phyloP scores from a whole-genome alignment of 2,888 invertebrate genomes.

The Quadroppia sp. region DNA sequence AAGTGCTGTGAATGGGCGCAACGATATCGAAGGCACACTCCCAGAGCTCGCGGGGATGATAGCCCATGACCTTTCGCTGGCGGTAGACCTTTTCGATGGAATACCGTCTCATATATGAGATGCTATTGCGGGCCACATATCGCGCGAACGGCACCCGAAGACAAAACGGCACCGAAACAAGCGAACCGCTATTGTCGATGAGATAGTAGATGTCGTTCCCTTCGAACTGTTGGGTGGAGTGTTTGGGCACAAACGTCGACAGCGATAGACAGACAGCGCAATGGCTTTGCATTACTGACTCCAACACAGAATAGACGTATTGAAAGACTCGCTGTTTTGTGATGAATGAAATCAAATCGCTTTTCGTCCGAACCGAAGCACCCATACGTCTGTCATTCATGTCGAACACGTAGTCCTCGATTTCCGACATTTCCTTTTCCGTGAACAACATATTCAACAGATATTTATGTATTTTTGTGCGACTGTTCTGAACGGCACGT shows the following conservation, averaged over 20 bases:
- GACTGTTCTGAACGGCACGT: slow-evolving; percentile 73
- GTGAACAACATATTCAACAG: slow-evolving; percentile 53
- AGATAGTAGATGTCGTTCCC: slow-evolving; percentile 55
- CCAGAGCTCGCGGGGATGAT: slow-evolving; percentile 80
- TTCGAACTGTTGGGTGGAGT: slow-evolving; percentile 55
- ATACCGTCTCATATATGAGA: slow-evolving; percentile 60
- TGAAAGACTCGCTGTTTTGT: slow-evolving; percentile 29
- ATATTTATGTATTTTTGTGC: slow-evolving; percentile 69
- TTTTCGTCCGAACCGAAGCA: not conserved
- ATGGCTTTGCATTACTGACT: slow-evolving; percentile 36
- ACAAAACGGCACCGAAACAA: slow-evolving; percentile 80
- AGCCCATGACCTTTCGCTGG: slow-evolving; percentile 65
- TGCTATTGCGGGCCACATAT: slow-evolving; percentile 71
- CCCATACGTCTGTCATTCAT: slow-evolving; percentile 55
- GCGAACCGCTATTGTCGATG: slow-evolving; percentile 80
- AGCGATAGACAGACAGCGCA: slow-evolving; percentile 65
- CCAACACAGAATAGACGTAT: slow-evolving; percentile 29
- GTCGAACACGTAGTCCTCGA: slow-evolving; percentile 78
- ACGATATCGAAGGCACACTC: slow-evolving; percentile 94
- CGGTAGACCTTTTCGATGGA: slow-evolving; percentile 80
- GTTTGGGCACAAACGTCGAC: slow-evolving; percentile 71
- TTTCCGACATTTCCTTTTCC: slow-evolving; percentile 60
- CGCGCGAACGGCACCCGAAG: slow-evolving; percentile 74
- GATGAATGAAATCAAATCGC: not conserved
- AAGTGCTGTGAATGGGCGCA: slow-evolving; percentile 59